Evolutionary conservation across 2,888 invertebrate genomes (phyloP).

Genomic region (Melanotus villosus): DNA sequence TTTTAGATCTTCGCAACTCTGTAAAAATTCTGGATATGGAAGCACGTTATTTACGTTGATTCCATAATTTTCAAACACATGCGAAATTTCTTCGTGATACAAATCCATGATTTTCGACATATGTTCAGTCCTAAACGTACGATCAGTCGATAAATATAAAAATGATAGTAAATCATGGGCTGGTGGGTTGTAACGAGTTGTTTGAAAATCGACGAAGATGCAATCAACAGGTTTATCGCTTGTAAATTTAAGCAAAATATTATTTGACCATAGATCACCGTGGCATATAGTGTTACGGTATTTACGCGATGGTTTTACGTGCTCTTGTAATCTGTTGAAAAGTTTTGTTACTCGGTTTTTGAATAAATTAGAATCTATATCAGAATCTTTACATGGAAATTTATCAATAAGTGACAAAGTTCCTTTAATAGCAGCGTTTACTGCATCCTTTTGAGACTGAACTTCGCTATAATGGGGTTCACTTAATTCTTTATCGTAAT

Average conservation of each 20-base stretch:
- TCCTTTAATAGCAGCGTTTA: background rate
- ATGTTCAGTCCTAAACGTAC: conserved; percentile 48
- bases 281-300: conserved; percentile 58
- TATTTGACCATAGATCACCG: conserved; percentile 70
- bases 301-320: conserved; percentile 61
- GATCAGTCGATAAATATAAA: conserved; percentile 53
- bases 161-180: conserved; percentile 56
- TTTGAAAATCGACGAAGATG: conserved; percentile 58
- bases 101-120: conserved; percentile 47
- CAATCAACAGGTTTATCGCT: conserved; percentile 52
- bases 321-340: conserved; percentile 49
- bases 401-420: background rate
- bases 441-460: background rate
- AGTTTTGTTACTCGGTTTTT: conserved; percentile 27
- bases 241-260: conserved; percentile 64
- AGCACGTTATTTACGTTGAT: conserved; percentile 48
- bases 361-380: background rate
- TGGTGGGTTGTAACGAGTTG: conserved; percentile 56
- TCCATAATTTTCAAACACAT: conserved; percentile 44
- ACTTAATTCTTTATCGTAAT: background rate
- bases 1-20: conserved; percentile 54
- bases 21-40: conserved; percentile 50
- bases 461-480: background rate
- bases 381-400: background rate
- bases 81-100: conserved; percentile 52